Evolutionary conservation across 2,888 invertebrate species (phyloP), one percentile per base, ranked within the genome.

Genomic region (Prionchulus punctatus): DNA sequence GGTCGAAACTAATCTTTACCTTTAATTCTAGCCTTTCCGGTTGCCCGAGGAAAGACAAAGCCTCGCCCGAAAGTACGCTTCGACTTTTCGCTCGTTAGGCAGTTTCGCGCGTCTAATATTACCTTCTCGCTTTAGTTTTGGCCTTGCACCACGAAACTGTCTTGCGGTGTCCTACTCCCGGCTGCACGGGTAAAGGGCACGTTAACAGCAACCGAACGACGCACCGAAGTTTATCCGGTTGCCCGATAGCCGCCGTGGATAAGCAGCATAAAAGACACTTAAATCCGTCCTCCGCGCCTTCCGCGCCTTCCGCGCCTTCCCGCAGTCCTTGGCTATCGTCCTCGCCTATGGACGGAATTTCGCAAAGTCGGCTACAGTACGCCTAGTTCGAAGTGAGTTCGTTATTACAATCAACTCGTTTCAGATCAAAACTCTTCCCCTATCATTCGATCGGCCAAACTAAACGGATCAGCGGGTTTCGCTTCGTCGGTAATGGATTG

Each of bases 111-210:
- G n/a, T n/a, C n/a, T n/a, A n/a, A n/a, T n/a, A n/a, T n/a, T n/a
- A n/a, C n/a, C 25, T 53, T 45, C 4, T 15, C 42, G 28, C 42
- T 53, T 53, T 28, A 53, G 53, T 53, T 18, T 4, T 69, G 26
- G 61, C 68, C 3, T 63, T 67, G 28, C 65, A 66, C 30, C 65
- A 66, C 50, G 69, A 67, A 56, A 65, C 67, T n/a, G 64, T 69
- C 47, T 64, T 64, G 49, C 75, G 76, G 54, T 78, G 78, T 64
- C 77, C 78, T 12, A 78, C 96, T 62, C 87, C 89, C 70, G 96
- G 94, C 70, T 98, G 96, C 81, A 91, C 86, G 80, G 96, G 96
- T 62, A 82, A 92, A 69, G 96, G 96, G 64, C 96, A 98, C 81
- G 91, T 98, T 71, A 94, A 90, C 80, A 86, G 88, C 71, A 94